Evolutionary conservation across 1,140 invertebrate genomes (phyloP).

Genomic region (Drosophila pectinifera): DNA sequence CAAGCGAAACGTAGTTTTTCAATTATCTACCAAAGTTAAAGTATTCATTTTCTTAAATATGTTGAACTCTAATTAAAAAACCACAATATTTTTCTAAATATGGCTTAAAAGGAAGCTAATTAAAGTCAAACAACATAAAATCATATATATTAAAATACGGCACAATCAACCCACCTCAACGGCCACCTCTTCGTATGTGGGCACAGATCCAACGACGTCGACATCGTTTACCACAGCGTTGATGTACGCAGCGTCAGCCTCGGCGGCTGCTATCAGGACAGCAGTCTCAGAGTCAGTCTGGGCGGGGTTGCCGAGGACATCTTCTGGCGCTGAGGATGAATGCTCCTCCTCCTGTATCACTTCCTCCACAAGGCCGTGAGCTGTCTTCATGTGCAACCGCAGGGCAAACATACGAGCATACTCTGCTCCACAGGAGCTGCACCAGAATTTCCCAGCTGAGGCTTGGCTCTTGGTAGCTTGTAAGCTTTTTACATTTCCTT

Average conservation of each 20-base stretch:
- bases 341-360: slow-evolving; percentile 1
- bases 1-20: too few relatives aligned
- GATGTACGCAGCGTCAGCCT: slow-evolving; percentile 58
- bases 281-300: slow-evolving; percentile 62
- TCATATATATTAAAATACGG: too few relatives aligned
- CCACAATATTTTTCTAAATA: too few relatives aligned
- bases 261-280: slow-evolving; percentile 67
- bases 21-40: too few relatives aligned
- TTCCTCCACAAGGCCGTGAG: slow-evolving; percentile 84
- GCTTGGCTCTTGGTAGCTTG: slow-evolving; percentile 76
- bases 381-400: slow-evolving; percentile 89
- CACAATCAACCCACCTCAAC: slow-evolving; percentile 12
- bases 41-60: too few relatives aligned
- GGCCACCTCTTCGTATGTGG: slow-evolving; percentile 54
- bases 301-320: neutral
- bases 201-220: slow-evolving; percentile 33
- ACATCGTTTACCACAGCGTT: slow-evolving; percentile 38
- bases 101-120: neutral
- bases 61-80: too few relatives aligned
- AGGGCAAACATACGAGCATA: slow-evolving; percentile 90
- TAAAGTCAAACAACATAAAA: too few relatives aligned
- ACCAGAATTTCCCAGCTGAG: slow-evolving; percentile 87
- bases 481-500: neutral
- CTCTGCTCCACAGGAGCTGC: slow-evolving; percentile 89
- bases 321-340: neutral